phyloP scores from a whole-genome alignment of 2,797 vertebrate genomes.

The Dermochelys coriacea region DNA sequence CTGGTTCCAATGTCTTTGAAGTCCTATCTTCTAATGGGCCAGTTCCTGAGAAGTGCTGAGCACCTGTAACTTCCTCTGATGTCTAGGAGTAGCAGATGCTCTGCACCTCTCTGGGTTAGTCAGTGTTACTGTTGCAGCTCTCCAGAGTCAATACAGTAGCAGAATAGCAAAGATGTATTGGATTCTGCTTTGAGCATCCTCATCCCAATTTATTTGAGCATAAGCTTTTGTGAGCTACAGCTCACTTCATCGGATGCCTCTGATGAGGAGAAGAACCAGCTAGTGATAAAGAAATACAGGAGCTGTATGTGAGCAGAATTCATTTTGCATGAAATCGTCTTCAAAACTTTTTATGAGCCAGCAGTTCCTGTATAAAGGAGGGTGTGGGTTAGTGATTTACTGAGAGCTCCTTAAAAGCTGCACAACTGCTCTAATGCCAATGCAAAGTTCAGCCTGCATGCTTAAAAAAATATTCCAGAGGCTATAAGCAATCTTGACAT shows the following conservation, averaged over 20 bases:
- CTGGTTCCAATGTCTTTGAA: not conserved
- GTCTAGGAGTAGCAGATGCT: not conserved
- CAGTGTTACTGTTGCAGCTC: not conserved
- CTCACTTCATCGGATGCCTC: too few relatives aligned
- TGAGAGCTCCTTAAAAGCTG: not conserved
- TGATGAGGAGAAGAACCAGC: not conserved
- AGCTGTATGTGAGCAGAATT: not conserved
- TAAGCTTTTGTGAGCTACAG: too few relatives aligned
- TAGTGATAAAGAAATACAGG: not conserved
- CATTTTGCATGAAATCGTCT: not conserved
- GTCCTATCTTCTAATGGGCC: not conserved
- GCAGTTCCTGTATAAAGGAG: not conserved
- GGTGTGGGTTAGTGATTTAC: not conserved
- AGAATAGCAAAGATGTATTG: not conserved
- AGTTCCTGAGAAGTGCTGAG: not conserved
- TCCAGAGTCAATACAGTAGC: not conserved
- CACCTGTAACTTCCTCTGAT: not conserved
- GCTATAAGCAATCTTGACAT: not conserved
- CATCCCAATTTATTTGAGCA: too few relatives aligned
- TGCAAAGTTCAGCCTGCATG: not conserved
- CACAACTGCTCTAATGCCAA: not conserved
- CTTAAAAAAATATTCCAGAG: not conserved
- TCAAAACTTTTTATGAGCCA: not conserved
- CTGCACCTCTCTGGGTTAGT: not conserved
- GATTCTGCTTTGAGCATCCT: not conserved